Evolutionary conservation across 1,140 invertebrate species (phyloP).

Genomic region (Goniozus legneri): DNA sequence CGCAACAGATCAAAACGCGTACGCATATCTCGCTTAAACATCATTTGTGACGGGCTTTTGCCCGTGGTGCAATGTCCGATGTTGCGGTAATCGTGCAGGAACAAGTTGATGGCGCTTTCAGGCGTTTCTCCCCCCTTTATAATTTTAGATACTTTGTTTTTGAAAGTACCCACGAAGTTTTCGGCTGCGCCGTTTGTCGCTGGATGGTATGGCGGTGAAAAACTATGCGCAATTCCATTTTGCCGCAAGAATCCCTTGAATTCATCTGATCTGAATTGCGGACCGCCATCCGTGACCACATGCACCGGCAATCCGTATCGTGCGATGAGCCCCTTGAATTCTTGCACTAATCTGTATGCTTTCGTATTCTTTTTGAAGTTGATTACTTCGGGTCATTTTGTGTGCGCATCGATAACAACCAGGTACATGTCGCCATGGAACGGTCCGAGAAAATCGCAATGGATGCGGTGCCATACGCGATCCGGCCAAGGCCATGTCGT

Average conservation of each 20-base stretch:
- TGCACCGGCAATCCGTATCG: slow-evolving; percentile 16
- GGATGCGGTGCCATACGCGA: slow-evolving; percentile 1
- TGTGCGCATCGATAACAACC: slow-evolving; percentile 9
- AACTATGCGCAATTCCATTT: slow-evolving; percentile 25
- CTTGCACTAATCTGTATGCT: neutral
- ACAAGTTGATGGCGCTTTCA: slow-evolving; percentile 1
- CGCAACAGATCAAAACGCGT: slow-evolving; percentile 6
- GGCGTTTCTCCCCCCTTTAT: slow-evolving; percentile 6
- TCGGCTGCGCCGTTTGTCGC: slow-evolving; percentile 30
- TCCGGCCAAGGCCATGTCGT: slow-evolving; percentile 6
- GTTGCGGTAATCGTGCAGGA: slow-evolving; percentile 8
- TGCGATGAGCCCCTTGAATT: neutral
- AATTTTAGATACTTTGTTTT: slow-evolving; percentile 30
- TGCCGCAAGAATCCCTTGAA: slow-evolving; percentile 20
- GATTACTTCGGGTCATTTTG: slow-evolving; percentile 16
- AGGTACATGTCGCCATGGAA: slow-evolving; percentile 7
- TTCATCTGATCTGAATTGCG: slow-evolving; percentile 20
- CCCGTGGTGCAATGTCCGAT: slow-evolving; percentile 10
- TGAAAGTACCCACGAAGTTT: slow-evolving; percentile 32
- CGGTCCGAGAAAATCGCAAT: slow-evolving; percentile 12
- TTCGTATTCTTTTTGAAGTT: neutral
- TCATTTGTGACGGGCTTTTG: slow-evolving; percentile 3
- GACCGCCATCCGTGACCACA: slow-evolving; percentile 21
- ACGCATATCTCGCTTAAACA: slow-evolving; percentile 7
- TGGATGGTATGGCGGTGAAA: slow-evolving; percentile 23